Evolutionary conservation across 2,113 vertebrate species (phyloP), one percentile per base, ranked within the genome.

Genomic region (Gallinago jamesoni): DNA sequence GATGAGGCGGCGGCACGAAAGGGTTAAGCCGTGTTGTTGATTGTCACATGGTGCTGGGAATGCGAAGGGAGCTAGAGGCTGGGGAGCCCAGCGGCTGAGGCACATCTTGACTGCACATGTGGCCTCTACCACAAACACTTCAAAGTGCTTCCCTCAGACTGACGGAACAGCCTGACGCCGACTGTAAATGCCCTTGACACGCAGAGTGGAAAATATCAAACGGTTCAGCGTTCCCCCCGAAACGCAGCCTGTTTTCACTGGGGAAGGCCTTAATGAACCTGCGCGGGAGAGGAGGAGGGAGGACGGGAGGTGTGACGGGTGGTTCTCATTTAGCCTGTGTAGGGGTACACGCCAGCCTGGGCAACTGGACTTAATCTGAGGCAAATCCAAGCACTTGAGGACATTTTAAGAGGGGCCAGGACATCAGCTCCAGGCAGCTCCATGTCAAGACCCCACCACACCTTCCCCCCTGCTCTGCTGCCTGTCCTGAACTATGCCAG

Each of bases 51-150:
- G 98, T 91, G 97, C 98, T 98, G 98, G 98, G 98, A 98, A 98
- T 97, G 94, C 96, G 67, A 95, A 98, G 97, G 97, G 96, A 98
- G 96, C 45, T 73, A 95, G 96, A 97, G 83, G 94, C 97, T 97
- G 95, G 59, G 95, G 97, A 97, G 85, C 88, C 78, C 87, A 41
- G 80, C 48, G n/a, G 9, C 93, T 97, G 96, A 94, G 16, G 96
- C 98, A 99, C 99, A 99, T 99, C 99, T 99, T 99, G 99, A 98
- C 96, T 98, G 99, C 99, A 99, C 98, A 99, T 99, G 99, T 99
- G 99, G 98, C 97, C 97, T 95, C 98, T 97, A 99, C 99, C 98
- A 96, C 98, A 99, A 98, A 98, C 98, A 99, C 99, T 99, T 99
- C 99, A 99, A 99, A 99, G 99, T 98, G 98, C 98, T 98, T 98